Conservation (phyloP, 2,113 vertebrate species). For the Neotoma lepida region DNA sequence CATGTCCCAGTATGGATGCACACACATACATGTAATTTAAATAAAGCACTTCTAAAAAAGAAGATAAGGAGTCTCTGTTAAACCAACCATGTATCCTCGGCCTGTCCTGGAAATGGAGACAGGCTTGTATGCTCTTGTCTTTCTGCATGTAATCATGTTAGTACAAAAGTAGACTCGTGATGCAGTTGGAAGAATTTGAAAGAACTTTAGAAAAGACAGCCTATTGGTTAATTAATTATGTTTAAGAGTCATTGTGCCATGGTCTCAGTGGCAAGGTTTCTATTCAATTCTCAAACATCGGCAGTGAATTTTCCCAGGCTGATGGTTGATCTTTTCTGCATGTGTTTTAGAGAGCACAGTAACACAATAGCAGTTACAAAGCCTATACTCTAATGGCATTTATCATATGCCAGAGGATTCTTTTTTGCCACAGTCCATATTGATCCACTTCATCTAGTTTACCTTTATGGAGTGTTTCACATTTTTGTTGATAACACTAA, state of each 20-base stretch:
- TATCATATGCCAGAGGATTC: constrained; percentile 57
- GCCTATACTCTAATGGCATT: constrained; percentile 14
- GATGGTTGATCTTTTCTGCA: background rate
- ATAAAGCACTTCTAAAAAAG: background rate
- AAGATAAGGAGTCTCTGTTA: background rate
- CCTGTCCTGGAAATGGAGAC: too few relatives aligned
- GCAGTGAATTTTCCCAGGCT: constrained; percentile 13
- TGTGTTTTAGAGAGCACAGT: constrained; percentile 2
- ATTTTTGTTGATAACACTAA: constrained; percentile 63
- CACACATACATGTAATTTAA: background rate
- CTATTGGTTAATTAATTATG: constrained; percentile 15
- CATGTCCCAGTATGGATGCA: background rate
- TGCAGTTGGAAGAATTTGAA: background rate
- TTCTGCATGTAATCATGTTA: background rate
- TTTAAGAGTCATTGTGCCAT: constrained; percentile 20
- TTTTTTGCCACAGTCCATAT: constrained; percentile 57
- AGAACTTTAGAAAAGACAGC: background rate
- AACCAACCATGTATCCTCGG: background rate
- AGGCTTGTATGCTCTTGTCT: background rate
- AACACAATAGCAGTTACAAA: background rate
- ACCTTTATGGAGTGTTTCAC: constrained; percentile 58
- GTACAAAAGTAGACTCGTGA: background rate
- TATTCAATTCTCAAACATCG: constrained; percentile 49
- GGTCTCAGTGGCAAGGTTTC: constrained; percentile 15
- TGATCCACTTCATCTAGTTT: constrained; percentile 71